Conservation (phyloP, 2,888 invertebrate genomes). For the Pomacea canaliculata region DNA sequence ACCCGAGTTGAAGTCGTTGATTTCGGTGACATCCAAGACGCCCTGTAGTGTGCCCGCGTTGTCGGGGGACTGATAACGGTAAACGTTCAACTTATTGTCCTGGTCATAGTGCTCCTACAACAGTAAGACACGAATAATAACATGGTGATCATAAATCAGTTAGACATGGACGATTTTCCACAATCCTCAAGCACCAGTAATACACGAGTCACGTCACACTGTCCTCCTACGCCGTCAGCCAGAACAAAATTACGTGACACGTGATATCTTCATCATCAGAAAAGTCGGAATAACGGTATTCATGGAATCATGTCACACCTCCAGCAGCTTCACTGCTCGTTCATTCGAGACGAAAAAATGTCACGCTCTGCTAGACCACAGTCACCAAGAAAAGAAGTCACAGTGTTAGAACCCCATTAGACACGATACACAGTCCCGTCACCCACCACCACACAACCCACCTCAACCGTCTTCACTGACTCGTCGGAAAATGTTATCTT, state of each 20-base stretch:
- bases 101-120: conserved; percentile 7
- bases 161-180: no score
- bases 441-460: background rate
- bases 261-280: no score
- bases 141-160: background rate
- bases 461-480: background rate
- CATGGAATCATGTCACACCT: no score
- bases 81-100: background rate
- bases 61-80: background rate
- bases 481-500: conserved; percentile 23
- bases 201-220: background rate
- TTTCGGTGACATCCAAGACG: background rate
- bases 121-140: background rate
- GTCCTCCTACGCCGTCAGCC: background rate
- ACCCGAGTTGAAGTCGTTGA: conserved; percentile 12
- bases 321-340: no score
- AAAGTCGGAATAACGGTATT: no score
- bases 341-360: no score
- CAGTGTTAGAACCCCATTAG: no score
- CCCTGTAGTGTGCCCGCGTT: background rate
- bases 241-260: no score
- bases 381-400: no score
- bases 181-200: no score
- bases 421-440: no score
- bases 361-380: no score